These are phyloP conservation scores for Oophaga pumilio DNA, from an alignment of 2,113 vertebrate species.

Conservation along the genomic window DNA sequence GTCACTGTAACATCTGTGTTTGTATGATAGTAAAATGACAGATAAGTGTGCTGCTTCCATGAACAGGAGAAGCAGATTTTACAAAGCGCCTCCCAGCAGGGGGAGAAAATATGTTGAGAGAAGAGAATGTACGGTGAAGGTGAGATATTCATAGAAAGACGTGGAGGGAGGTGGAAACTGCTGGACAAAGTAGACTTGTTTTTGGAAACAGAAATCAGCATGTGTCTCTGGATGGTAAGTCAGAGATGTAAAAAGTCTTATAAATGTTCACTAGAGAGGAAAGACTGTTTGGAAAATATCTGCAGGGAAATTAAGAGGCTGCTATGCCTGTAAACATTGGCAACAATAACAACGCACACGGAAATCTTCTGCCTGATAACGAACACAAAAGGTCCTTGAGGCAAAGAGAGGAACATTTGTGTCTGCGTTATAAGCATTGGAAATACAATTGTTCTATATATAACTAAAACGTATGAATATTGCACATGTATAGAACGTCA, in stretches of 20 bases:
- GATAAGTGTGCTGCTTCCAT: conserved; percentile 26
- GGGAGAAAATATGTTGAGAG: conserved; percentile 42
- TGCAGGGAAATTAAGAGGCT: conserved; percentile 21
- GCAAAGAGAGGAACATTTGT: not conserved
- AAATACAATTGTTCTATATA: not conserved
- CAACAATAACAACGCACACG: not conserved
- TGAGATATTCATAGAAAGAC: conserved; percentile 33
- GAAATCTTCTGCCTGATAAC: not conserved
- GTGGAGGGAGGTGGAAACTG: conserved; percentile 38
- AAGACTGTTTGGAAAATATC: not conserved
- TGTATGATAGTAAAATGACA: conserved; percentile 58
- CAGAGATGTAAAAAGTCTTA: not conserved
- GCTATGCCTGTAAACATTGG: not conserved
- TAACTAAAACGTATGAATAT: not conserved
- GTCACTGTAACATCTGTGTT: conserved; percentile 55
- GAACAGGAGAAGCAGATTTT: conserved; percentile 37
- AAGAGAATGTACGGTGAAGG: conserved; percentile 19
- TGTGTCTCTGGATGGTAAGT: conserved; percentile 2
- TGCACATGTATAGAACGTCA: not conserved
- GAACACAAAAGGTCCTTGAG: not conserved
- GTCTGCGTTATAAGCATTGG: not conserved
- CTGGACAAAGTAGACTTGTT: conserved; percentile 10
- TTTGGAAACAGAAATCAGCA: not conserved
- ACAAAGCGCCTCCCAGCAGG: conserved; percentile 24
- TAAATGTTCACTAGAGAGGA: conserved; percentile 21